Base-by-base conservation (phyloP, 2,113 vertebrate species). In the Danio rerio region DNA sequence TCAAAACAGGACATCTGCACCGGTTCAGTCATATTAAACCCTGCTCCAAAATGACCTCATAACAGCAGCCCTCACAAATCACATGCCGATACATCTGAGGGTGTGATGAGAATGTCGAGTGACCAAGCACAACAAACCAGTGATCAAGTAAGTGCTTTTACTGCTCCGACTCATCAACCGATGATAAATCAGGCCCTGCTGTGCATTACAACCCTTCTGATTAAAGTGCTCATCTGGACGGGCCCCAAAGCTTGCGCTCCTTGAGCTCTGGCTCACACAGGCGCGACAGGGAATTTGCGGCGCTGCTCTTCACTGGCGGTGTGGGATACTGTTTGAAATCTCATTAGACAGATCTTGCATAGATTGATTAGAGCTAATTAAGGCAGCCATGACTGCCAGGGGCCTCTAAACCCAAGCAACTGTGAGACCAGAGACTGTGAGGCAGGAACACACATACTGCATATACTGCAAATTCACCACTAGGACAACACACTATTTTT, bases 171-270 rank as follows among this genome's bases (percentile, higher is more conserved):
- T 69, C 69, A 86, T 78, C 47, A 78, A 84, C 62, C 83, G 58
- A 84, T 84, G 84, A 88, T 91, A 90, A 91, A 93, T 90, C 90
- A 89, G 72, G 78, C 43, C 77, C 52, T 80, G 87, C 87, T 86
- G 82, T 81, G 82, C 85, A 89, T 87, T 78, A 87, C 90, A 89
- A 71, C 82, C 78, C 87, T 87, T 85, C 89, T 91, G 90, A 94
- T 94, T 92, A 93, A 93, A 92, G 91, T 92, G 89, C 79, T 89
- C 85, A 87, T 91, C 90, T 92, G 91, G 90, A 92, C 87, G 76
- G 59, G 72, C 86, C 88, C 92, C 92, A 91, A 86, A 87, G 10
- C 85, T 90, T 65, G 85, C 80, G 84, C 84, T 82, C 83, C 87
- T 70, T 89, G 77, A 85, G 82, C 85, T 7, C 68, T 88, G 85